These are phyloP conservation scores for Arctia plantaginis DNA, from an alignment of 2,888 invertebrate species.

Conservation along the genomic window DNA sequence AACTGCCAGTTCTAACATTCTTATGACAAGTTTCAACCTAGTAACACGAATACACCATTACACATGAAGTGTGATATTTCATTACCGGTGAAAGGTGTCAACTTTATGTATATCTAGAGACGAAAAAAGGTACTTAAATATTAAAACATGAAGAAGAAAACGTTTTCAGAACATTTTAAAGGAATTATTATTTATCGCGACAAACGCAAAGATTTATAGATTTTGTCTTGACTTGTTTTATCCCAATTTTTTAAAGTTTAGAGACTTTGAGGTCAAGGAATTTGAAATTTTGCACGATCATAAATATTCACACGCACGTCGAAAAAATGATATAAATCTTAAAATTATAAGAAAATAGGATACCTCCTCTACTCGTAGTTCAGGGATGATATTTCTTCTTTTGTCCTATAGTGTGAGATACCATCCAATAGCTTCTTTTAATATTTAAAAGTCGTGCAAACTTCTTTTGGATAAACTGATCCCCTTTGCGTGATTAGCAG, in stretches of 20 bases:
- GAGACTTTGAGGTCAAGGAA: background rate
- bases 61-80: background rate
- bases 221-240: background rate
- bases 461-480: too few relatives aligned
- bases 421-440: too few relatives aligned
- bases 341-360: too few relatives aligned
- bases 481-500: too few relatives aligned
- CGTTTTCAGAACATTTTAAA: background rate
- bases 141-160: background rate
- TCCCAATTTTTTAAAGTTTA: background rate
- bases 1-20: background rate
- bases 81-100: background rate
- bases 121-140: background rate
- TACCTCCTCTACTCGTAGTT: too few relatives aligned
- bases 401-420: too few relatives aligned
- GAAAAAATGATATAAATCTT: too few relatives aligned
- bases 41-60: constrained; percentile 8
- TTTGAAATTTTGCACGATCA: background rate
- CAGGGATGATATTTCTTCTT: too few relatives aligned
- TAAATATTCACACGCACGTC: too few relatives aligned
- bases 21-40: constrained; percentile 1
- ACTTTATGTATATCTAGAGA: background rate
- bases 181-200: background rate
- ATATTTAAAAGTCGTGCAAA: too few relatives aligned
- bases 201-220: background rate